These are phyloP conservation scores for Xyliphius kryptos DNA, from an alignment of 2,113 vertebrate species.

Conservation along the genomic window DNA sequence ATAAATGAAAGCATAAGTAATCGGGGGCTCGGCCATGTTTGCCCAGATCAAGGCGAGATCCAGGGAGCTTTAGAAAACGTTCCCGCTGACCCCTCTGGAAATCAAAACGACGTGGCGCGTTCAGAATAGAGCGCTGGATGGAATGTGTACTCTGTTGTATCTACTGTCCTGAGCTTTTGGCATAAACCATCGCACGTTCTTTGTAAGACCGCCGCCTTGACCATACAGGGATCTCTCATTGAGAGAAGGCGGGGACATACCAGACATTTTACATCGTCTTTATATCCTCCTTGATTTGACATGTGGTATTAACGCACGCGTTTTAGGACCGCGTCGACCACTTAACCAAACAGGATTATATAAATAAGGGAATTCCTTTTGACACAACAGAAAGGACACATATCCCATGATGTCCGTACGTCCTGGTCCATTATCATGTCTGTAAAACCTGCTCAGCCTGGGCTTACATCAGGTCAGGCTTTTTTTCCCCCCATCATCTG, in stretches of 20 bases:
- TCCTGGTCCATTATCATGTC: slow-evolving; percentile 38
- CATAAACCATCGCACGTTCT: slow-evolving; percentile 15
- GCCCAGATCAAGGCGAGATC: slow-evolving; percentile 90
- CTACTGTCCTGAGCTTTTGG: slow-evolving; percentile 15
- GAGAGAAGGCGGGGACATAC: too few relatives aligned
- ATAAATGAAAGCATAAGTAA: slow-evolving; percentile 90
- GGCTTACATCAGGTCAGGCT: slow-evolving; percentile 27
- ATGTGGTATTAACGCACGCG: too few relatives aligned
- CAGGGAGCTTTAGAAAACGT: slow-evolving; percentile 81
- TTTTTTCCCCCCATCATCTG: too few relatives aligned
- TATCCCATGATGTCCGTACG: slow-evolving; percentile 61
- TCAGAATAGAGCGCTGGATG: slow-evolving; percentile 51
- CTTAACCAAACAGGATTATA: slow-evolving; percentile 25
- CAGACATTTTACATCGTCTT: slow-evolving; percentile 13
- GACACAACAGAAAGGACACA: slow-evolving; percentile 44
- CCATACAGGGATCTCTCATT: slow-evolving; percentile 1
- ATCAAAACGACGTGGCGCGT: slow-evolving; percentile 65
- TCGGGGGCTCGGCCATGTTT: slow-evolving; percentile 69
- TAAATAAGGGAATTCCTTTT: slow-evolving; percentile 50
- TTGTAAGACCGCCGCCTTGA: slow-evolving; percentile 4
- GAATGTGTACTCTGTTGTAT: slow-evolving; percentile 49
- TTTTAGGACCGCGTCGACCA: slow-evolving; percentile 4
- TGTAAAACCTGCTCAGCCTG: slow-evolving; percentile 53
- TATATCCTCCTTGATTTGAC: slow-evolving; percentile 19
- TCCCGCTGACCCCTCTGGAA: slow-evolving; percentile 79